Base-by-base conservation (phyloP, 1,140 invertebrate genomes). In the Samia ricini region DNA sequence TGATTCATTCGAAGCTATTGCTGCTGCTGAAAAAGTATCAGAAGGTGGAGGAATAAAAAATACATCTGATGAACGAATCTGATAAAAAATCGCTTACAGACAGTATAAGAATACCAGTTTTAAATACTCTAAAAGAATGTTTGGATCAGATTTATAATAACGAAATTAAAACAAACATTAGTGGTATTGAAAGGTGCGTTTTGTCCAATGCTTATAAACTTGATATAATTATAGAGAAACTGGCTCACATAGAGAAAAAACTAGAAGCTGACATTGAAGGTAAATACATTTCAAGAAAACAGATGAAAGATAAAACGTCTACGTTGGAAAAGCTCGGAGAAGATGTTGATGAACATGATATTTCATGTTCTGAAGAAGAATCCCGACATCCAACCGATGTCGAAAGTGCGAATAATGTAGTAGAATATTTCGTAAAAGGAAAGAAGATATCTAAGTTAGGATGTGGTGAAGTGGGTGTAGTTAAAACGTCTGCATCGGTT, bases 11-110 rank as follows among this genome's bases (percentile, higher is more conserved):
- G 83, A 88, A 68, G 83, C 77, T 26, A 68, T 86, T 58, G 81
- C 84, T 4, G 81, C 84, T 4, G 74, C 74, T 18, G 82, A 82
- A 73, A 68, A 75, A 54, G 64, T 65, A 56, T 51, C 57, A 26
- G 77, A 71, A 20, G 76, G 79, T 54, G 63, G 68, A n/a, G 83
- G 79, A 52, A 79, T 87, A 60, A 89, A n/a, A 89, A 84, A 75
- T 88, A 63, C 83, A 87, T 72, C 68, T 89, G 33, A 88, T 88
- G 85, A 82, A 81, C 49, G 83, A 88, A 19, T 69, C 71, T 60
- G 85, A 85, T 58, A 88, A 80, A 67, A 71, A 74, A 51, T 60
- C 70, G 29, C 71, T 89, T 22, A 79, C 62, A 52, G 83, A 88
- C 64, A 82, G 70, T 60, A 75, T 89, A 60, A 72, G 67, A 56